phyloP scores from a whole-genome alignment of 2,113 vertebrate species.

The Neoarius graeffei region DNA sequence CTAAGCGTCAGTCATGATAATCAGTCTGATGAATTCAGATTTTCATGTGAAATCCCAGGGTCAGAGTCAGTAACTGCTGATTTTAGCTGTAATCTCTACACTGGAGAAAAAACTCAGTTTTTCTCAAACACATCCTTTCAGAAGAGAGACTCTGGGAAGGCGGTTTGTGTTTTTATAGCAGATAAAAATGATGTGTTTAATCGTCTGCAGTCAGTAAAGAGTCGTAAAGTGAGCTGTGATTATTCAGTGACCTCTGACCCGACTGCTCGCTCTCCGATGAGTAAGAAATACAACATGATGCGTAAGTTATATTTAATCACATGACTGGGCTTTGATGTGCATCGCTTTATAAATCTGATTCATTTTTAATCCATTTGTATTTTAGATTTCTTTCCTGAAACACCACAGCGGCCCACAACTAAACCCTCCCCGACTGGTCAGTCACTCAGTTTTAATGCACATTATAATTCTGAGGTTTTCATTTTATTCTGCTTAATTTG shows the following conservation, averaged over 20 bases:
- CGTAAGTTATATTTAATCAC: neutral
- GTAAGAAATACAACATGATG: neutral
- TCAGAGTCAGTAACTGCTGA: constrained; percentile 6
- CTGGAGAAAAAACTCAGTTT: constrained; percentile 7
- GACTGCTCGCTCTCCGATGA: too few species aligned
- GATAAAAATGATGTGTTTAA: neutral
- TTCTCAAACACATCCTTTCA: rapidly evolving
- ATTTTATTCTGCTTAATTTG: too few species aligned
- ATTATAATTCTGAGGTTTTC: too few species aligned
- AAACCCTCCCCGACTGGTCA: too few species aligned
- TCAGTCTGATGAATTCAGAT: neutral
- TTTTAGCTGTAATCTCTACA: constrained; percentile 46
- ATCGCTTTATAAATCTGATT: too few species aligned
- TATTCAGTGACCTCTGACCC: too few species aligned
- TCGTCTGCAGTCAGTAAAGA: constrained; percentile 16
- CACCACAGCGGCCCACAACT: too few species aligned
- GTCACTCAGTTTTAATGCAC: too few species aligned
- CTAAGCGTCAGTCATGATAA: neutral
- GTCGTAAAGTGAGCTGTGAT: constrained; percentile 14
- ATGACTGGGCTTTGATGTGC: neutral
- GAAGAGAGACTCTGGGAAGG: neutral
- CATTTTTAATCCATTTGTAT: too few species aligned
- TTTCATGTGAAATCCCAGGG: neutral
- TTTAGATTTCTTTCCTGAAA: too few species aligned
- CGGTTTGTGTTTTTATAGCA: neutral